Conservation (phyloP, 2,113 vertebrate genomes). For the Heterotis niloticus region DNA sequence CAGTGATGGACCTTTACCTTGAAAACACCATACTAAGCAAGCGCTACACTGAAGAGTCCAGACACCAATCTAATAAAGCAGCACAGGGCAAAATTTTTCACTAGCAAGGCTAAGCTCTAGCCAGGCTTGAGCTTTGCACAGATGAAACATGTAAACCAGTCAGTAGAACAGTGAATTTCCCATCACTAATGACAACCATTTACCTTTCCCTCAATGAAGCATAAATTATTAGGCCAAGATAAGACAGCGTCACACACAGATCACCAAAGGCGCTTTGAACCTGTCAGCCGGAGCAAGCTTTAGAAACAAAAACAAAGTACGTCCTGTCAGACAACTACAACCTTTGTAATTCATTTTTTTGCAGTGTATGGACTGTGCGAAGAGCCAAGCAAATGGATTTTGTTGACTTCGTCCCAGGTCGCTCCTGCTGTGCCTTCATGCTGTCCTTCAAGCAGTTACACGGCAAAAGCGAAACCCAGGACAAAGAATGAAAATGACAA, state of each 20-base stretch:
- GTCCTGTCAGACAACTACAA: not conserved
- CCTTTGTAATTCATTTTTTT: conserved; percentile 15
- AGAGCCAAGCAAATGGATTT: not conserved
- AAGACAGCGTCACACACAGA: not conserved
- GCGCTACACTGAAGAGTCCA: no score
- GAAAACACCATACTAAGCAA: no score
- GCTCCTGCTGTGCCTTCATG: conserved; percentile 3
- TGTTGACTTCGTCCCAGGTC: not conserved
- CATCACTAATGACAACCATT: not conserved
- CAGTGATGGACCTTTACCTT: no score
- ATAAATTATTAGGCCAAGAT: not conserved
- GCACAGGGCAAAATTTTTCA: no score
- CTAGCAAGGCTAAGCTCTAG: no score
- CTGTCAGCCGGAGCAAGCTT: not conserved
- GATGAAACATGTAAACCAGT: no score
- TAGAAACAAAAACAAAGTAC: not conserved
- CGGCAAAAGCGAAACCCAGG: not conserved
- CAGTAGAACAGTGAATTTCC: not conserved
- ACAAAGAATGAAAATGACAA: not conserved
- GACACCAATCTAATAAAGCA: no score
- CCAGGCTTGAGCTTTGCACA: no score
- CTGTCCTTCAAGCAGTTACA: not conserved
- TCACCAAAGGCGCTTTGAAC: not conserved
- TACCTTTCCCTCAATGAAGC: not conserved
- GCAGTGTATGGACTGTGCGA: not conserved